These are phyloP conservation scores for Hemibagrus wyckioides DNA, from an alignment of 2,113 vertebrate species.

Conservation along the genomic window DNA sequence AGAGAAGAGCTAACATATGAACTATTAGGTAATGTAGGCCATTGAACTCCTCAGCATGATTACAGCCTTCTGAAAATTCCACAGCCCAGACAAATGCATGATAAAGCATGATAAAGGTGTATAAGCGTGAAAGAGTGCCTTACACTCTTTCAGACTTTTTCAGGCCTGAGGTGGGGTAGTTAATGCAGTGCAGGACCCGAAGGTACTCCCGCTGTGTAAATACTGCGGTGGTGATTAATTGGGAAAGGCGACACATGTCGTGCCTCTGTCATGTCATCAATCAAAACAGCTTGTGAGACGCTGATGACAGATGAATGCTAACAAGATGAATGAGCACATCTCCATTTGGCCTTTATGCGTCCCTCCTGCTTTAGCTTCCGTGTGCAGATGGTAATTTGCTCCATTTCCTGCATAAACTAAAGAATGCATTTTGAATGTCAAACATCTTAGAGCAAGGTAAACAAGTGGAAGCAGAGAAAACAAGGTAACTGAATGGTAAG, in stretches of 20 bases:
- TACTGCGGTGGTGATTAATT: conserved; percentile 48
- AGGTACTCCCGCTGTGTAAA: conserved; percentile 43
- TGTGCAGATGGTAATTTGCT: conserved; percentile 34
- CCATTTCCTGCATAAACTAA: neutral
- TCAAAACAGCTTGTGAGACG: conserved; percentile 47
- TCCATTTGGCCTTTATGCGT: conserved; percentile 40
- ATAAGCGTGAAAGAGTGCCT: conserved; percentile 13
- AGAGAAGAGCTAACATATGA: conserved; percentile 7
- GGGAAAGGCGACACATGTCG: conserved; percentile 42
- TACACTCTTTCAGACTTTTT: neutral
- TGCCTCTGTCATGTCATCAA: conserved; percentile 45
- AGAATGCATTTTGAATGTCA: neutral
- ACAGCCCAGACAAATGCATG: conserved; percentile 16
- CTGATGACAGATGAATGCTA: conserved; percentile 42
- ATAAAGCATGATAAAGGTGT: conserved; percentile 28
- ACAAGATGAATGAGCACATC: conserved; percentile 48
- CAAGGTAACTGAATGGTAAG: neutral
- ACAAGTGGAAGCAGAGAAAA: neutral
- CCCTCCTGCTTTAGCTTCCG: conserved; percentile 7
- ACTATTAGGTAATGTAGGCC: neutral
- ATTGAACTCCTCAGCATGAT: conserved; percentile 22
- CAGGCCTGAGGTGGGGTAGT: neutral
- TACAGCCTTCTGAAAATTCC: neutral
- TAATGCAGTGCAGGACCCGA: conserved; percentile 24
- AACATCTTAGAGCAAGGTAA: neutral